phyloP scores from a whole-genome alignment of 2,888 invertebrate species.

The Volucella zonaria region DNA sequence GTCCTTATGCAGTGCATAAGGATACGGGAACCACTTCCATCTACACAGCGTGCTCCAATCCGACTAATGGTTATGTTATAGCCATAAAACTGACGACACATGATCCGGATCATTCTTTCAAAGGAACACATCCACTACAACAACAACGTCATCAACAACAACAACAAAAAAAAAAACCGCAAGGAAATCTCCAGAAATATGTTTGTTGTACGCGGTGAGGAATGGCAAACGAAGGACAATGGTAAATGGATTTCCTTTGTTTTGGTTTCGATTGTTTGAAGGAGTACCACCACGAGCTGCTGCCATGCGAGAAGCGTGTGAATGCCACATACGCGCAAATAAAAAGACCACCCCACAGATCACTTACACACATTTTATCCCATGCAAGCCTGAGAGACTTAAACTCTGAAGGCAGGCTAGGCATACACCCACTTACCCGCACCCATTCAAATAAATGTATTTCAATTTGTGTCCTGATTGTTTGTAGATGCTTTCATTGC shows the following conservation, averaged over 20 bases:
- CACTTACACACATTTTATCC: conserved; percentile 16
- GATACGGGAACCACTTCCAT: conserved; percentile 23
- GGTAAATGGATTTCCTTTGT: conserved; percentile 71
- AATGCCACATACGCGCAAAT: conserved; percentile 39
- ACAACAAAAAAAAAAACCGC: neutral
- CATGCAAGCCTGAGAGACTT: neutral
- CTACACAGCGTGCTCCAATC: conserved; percentile 49
- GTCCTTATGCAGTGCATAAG: neutral
- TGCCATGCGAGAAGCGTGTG: conserved; percentile 18
- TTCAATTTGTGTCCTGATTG: conserved; percentile 71
- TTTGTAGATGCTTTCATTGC: conserved; percentile 42
- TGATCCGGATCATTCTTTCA: conserved; percentile 64
- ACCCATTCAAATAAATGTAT: conserved; percentile 70
- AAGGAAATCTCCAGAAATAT: conserved; percentile 6
- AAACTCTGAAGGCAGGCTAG: conserved; percentile 1
- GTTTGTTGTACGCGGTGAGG: conserved; percentile 27
- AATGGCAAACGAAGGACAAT: conserved; percentile 7
- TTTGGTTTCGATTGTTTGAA: conserved; percentile 68
- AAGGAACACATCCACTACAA: conserved; percentile 33
- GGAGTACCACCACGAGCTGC: conserved; percentile 23
- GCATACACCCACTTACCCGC: conserved; percentile 28
- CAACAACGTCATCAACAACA: neutral
- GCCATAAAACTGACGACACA: conserved; percentile 64
- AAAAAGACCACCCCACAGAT: conserved; percentile 4
- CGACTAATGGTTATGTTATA: conserved; percentile 67